These are phyloP conservation scores for Odontomachus brunneus DNA, from an alignment of 1,140 invertebrate genomes.

Conservation along the genomic window DNA sequence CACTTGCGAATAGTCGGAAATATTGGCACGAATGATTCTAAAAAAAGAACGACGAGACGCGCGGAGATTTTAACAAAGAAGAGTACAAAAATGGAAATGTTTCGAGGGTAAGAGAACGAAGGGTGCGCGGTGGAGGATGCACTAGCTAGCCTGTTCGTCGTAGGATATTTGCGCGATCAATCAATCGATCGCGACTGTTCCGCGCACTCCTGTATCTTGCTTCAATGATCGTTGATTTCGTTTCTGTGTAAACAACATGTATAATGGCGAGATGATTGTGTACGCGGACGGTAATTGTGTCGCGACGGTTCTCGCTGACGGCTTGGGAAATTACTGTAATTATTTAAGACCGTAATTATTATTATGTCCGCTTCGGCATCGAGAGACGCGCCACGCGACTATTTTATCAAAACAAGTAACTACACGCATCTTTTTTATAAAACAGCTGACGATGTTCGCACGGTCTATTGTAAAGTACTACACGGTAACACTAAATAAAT, in stretches of 20 bases:
- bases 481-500: not conserved
- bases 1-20: constrained; percentile 50
- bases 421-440: not conserved
- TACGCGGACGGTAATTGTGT: not conserved
- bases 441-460: not conserved
- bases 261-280: not conserved
- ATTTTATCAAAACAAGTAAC: not conserved
- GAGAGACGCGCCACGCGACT: no score
- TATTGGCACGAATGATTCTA: constrained; percentile 40
- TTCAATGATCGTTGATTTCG: not conserved
- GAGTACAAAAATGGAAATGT: constrained; percentile 44
- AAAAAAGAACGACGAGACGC: constrained; percentile 45
- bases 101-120: constrained; percentile 12
- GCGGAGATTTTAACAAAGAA: constrained; percentile 49
- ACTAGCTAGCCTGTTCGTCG: constrained; percentile 16
- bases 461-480: constrained; percentile 2
- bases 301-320: not conserved
- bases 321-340: not conserved
- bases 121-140: not conserved
- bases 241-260: not conserved
- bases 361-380: no score
- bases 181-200: constrained; percentile 33
- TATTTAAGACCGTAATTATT: no score
- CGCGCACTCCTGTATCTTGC: not conserved
- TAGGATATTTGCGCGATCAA: constrained; percentile 14